Evolutionary conservation across 2,888 invertebrate species (phyloP).

Genomic region (Chironomus tentans): DNA sequence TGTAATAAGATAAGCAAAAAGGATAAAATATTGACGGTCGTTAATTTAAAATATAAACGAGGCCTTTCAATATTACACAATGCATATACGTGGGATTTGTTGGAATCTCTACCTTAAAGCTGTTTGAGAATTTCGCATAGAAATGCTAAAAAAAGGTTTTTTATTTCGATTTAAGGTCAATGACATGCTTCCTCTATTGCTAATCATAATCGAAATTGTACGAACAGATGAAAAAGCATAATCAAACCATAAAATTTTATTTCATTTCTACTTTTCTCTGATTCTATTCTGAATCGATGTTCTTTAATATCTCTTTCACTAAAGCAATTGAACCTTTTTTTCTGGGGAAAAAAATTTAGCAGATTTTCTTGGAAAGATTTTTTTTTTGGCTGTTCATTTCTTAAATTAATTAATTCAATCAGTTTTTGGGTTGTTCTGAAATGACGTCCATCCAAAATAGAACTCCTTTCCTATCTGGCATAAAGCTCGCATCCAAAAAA

Average conservation of each 20-base stretch:
- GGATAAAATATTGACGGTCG: not conserved
- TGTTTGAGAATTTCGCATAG: not conserved
- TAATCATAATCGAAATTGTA: constrained; percentile 18
- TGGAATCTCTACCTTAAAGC: not conserved
- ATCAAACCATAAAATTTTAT: constrained; percentile 21
- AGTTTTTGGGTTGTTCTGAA: too few species aligned
- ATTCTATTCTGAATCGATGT: not conserved
- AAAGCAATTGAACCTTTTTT: too few species aligned
- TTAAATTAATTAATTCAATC: too few species aligned
- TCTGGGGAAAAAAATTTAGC: too few species aligned
- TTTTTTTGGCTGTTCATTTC: too few species aligned
- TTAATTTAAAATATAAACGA: not conserved
- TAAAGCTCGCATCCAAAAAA: too few species aligned
- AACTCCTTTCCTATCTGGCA: too few species aligned
- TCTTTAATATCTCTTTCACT: not conserved
- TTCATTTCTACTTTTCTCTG: not conserved
- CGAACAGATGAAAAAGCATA: constrained; percentile 10
- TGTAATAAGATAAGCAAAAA: not conserved
- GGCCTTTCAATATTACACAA: not conserved
- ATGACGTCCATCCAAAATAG: too few species aligned
- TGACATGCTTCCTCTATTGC: not conserved
- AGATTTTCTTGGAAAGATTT: too few species aligned
- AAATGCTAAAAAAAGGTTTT: not conserved
- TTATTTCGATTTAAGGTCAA: not conserved
- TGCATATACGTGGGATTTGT: not conserved